Base-by-base conservation (phyloP, 2,888 invertebrate species). In the Prionchulus punctatus region DNA sequence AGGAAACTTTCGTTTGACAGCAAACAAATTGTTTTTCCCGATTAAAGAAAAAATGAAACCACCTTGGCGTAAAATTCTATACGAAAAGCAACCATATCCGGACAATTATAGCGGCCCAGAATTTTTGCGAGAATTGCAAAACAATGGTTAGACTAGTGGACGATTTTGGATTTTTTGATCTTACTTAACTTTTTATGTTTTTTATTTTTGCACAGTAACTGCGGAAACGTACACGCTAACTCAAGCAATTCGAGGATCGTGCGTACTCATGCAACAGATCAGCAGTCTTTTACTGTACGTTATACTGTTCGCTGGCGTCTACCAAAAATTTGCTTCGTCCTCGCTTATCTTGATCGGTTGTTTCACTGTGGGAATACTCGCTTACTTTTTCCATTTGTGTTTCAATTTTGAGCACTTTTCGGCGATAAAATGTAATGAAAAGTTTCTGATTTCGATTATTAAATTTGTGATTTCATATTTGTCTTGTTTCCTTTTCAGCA, bases 41-140 rank as follows among this genome's bases (percentile, higher is more conserved):
- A n/a, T n/a, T n/a, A n/a, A n/a, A n/a, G n/a, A n/a, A n/a, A n/a
- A n/a, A n/a, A n/a, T n/a, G n/a, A n/a, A n/a, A n/a, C n/a, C n/a
- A 36, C 52, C 56, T 0, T 91, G 92, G 91, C 80, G 80, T 62
- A 92, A 91, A 75, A 85, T 88, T 67, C 75, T 94, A 23, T 94
- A 91, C 67, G 85, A 86, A 71, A 84, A 86, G 67, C 81, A 84
- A 58, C 83, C 81, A 25, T 85, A 84, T 60, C 85, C 89, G 0
- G 94, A 94, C 72, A 91, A 92, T 72, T 89, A 91, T 69, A 90
- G 90, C 0, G 87, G 90, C 69, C 77, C 79, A 27, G 81, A 84
- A 49, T 94, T 94, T 71, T 75, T 94, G 1, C 80, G 84, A 66
- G 86, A 90, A 62, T 69, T 94, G 25, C 79, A 79, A 57, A 90